Conservation (phyloP, 2,797 vertebrate species). For the Schizothorax lantsangensis region DNA sequence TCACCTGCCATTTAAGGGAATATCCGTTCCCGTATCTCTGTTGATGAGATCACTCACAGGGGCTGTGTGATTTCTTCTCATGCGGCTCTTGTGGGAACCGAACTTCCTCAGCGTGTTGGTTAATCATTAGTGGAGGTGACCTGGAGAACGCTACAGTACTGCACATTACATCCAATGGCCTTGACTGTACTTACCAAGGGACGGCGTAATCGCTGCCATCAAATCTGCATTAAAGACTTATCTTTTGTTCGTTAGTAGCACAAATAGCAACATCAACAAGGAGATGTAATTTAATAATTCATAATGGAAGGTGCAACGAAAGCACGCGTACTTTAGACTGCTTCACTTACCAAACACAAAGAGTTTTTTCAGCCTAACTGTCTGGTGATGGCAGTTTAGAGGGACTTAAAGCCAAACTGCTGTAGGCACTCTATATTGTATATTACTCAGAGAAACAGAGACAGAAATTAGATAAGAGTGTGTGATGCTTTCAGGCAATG, state of each 20-base stretch:
- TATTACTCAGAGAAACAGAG: slow-evolving; percentile 54
- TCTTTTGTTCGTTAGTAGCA: slow-evolving; percentile 28
- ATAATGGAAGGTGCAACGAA: slow-evolving; percentile 29
- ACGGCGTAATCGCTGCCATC: slow-evolving; percentile 41
- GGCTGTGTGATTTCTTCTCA: slow-evolving; percentile 43
- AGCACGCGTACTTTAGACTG: slow-evolving; percentile 17
- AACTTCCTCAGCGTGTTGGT: slow-evolving; percentile 45
- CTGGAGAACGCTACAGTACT: slow-evolving; percentile 39
- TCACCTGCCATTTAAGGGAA: slow-evolving; percentile 24
- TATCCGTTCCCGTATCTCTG: slow-evolving; percentile 31
- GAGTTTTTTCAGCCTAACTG: slow-evolving; percentile 21
- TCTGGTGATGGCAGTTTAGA: slow-evolving; percentile 39
- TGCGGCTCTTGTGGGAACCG: slow-evolving; percentile 39
- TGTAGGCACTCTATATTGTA: slow-evolving; percentile 42
- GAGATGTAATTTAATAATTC: slow-evolving; percentile 39
- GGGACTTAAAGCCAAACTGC: slow-evolving; percentile 43
- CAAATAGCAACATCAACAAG: slow-evolving; percentile 36
- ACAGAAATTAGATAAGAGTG: slow-evolving; percentile 50
- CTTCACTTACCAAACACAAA: slow-evolving; percentile 27
- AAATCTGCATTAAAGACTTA: slow-evolving; percentile 37
- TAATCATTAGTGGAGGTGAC: slow-evolving; percentile 57
- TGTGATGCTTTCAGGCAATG: slow-evolving; percentile 49
- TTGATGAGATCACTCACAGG: slow-evolving; percentile 34
- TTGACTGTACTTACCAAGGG: slow-evolving; percentile 42
- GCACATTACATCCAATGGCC: slow-evolving; percentile 37